Evolutionary conservation across 2,888 invertebrate genomes (phyloP), one percentile per base, ranked within the genome.

Genomic region (Lypha dubia): DNA sequence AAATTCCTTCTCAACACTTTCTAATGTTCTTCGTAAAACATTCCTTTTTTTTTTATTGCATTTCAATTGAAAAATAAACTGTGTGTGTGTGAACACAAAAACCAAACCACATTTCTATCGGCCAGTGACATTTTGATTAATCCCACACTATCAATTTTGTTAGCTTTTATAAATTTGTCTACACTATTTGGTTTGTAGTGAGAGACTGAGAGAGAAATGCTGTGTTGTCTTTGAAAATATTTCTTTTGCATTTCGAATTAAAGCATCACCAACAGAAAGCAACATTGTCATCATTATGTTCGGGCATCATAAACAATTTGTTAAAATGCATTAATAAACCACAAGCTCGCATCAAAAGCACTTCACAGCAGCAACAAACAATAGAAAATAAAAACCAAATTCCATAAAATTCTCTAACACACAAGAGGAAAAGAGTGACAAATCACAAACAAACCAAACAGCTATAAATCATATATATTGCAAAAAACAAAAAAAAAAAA

Each of bases 71-170:
- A 44, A 44, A 32, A 49, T 38, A 49, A 0, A 35, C 41, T 67
- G 75, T 76, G 65, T 44, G n/a, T 67, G 75, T 76, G 65, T 44
- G n/a, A 46, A 35, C 22, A 9, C 15, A 38, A 49, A 56, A 49
- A 46, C 15, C 67, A 58, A 63, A 76, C 82, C 76, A 71, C 71
- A 82, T 53, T 79, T 46, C 79, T 73, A 67, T 79, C 20, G 49
- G 58, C 73, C 82, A 83, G 71, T 83, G 82, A 77, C 77, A 83
- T 77, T 82, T 82, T 82, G 76, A 82, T 82, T 82, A 82, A 82
- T 82, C 82, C 77, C 77, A 83, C 77, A 83, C 77, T 67, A 83
- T 77, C 58, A 83, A 65, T 77, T 58, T 35, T 71, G 76, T 76
- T 58, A 65, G 56, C 82, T 53, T 71, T 76, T 71, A 76, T 71